Conservation (phyloP, 2,113 vertebrate species). For the Xyliphius kryptos region DNA sequence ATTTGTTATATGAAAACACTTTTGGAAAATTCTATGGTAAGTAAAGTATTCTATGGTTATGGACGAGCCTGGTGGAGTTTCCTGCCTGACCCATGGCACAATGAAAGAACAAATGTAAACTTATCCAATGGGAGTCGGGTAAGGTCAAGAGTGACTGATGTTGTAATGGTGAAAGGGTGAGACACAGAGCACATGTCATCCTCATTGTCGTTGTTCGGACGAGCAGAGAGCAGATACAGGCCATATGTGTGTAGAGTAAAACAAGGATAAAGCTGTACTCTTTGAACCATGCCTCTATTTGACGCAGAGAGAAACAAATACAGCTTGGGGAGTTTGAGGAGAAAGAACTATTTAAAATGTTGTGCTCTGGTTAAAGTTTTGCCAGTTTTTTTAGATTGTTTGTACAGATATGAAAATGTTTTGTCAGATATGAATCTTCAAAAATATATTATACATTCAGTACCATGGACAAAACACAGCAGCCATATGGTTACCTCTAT, state of each 20-base stretch:
- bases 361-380: background rate
- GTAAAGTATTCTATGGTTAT: too few relatives aligned
- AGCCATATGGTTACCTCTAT: too few relatives aligned
- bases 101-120: conserved; percentile 6
- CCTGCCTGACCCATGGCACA: background rate
- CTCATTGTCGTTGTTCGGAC: background rate
- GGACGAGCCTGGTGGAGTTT: too few relatives aligned
- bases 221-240: background rate
- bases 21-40: background rate
- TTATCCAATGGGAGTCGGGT: conserved; percentile 2
- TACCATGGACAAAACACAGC: too few relatives aligned
- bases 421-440: too few relatives aligned
- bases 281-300: conserved; percentile 6
- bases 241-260: conserved; percentile 25
- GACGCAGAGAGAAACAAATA: background rate
- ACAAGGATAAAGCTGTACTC: background rate
- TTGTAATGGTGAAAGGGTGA: background rate
- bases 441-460: too few relatives aligned
- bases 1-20: too few relatives aligned
- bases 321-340: too few relatives aligned
- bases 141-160: conserved; percentile 10
- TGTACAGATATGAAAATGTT: too few relatives aligned
- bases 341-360: too few relatives aligned
- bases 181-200: conserved; percentile 15
- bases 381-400: background rate